Evolutionary conservation across 2,888 invertebrate species (phyloP).

Genomic region (Tipula helvola): DNA sequence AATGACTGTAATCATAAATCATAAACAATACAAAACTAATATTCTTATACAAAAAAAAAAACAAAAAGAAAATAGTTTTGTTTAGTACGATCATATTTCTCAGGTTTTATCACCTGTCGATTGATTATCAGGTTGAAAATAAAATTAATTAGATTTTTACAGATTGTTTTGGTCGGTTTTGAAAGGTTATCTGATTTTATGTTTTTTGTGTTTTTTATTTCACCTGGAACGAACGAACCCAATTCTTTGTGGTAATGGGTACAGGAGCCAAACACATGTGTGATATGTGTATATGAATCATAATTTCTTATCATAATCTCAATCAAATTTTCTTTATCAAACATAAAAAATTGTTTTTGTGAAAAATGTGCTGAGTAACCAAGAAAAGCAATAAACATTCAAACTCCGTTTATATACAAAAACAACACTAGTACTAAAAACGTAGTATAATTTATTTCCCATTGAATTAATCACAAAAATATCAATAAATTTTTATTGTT

Average conservation of each 20-base stretch:
- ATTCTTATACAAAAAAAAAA: background rate
- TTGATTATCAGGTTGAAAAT: background rate
- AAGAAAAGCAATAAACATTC: background rate
- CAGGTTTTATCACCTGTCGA: background rate
- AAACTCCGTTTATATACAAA: background rate
- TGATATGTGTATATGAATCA: background rate
- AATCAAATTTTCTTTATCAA: background rate
- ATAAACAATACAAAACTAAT: background rate
- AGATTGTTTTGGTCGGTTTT: background rate
- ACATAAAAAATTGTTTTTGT: background rate
- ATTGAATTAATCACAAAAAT: background rate
- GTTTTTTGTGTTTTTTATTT: background rate
- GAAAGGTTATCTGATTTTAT: background rate
- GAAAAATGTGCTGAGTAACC: background rate
- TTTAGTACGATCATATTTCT: background rate
- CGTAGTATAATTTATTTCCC: background rate
- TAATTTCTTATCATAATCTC: background rate
- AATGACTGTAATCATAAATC: background rate
- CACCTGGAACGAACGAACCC: background rate
- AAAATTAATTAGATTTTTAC: background rate
- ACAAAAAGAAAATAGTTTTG: background rate
- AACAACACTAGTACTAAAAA: background rate
- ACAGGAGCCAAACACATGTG: background rate
- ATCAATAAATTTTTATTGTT: background rate
- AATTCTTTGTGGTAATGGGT: background rate